Base-by-base conservation (phyloP, 2,888 invertebrate species). In the Marronus borbonicus region DNA sequence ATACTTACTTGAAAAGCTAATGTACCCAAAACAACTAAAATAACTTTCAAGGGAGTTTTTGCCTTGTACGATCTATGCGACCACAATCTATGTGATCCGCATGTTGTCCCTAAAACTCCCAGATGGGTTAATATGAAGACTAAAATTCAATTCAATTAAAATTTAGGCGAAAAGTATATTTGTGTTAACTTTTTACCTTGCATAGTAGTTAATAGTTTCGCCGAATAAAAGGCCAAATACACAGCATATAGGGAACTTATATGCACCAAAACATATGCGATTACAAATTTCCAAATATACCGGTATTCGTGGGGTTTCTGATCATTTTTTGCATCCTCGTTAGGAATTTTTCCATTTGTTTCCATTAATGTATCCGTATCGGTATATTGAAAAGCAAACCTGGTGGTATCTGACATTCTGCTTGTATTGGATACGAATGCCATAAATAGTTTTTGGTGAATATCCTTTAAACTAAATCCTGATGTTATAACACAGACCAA, bases 1-100 rank as follows among this genome's bases (percentile, higher is more conserved):
- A 24, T 1, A 69, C 89, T 79, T 82, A 84, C 86, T 81, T 97
- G 93, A 86, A 97, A 95, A 17, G 98, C 96, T 85, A 95, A 90
- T 1, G 96, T 95, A 88, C 98, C 97, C 85, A 94, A 92, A 64
- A 96, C 80, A 85, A 95, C 94, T 12, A 99, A 90, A 80, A 97
- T 89, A 1, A 97, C 85, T 78, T 97, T 92, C 79, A 98, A 89
- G 0, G 96, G 98, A 90, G 94, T 91, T 83, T 92, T 94, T 0
- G 98, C 98, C 88, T 97, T 98, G 89, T 97, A 99, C 1, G 97
- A 90, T 84, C 94, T 92, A 88, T 99, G 99, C 0, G 97, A 93
- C 97, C 98, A 99, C n/a, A 98, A 91, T 82, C 98, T 91, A 87
- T 99, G 99, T 0, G 97, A 97, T 3, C 98, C 98, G 0, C 95